Conservation (phyloP, 2,797 vertebrate species). For the Clarias fuscus region DNA sequence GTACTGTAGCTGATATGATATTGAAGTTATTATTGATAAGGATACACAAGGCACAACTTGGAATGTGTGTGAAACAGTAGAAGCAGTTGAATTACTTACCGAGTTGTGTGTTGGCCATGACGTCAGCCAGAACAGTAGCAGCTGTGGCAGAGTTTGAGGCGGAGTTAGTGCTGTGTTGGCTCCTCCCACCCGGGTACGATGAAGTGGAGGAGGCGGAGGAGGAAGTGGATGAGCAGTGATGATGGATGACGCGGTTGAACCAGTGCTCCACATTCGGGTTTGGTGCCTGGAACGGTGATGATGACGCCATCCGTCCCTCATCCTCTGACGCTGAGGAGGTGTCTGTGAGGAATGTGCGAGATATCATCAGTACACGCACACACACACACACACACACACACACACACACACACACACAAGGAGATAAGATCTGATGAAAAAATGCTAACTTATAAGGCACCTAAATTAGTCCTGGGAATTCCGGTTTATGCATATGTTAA, state of each 20-base stretch:
- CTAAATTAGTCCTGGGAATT: not conserved
- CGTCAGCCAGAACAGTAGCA: conserved; percentile 82
- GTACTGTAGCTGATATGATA: not conserved
- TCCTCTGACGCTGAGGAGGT: conserved; percentile 98
- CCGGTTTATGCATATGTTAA: not conserved
- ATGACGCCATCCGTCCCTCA: conserved; percentile 88
- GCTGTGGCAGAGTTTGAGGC: conserved; percentile 79
- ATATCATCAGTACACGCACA: conserved; percentile 45
- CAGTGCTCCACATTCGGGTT: conserved; percentile 89
- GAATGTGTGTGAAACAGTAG: not conserved
- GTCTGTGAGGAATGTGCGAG: conserved; percentile 84
- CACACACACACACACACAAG: not conserved
- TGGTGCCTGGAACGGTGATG: conserved; percentile 86
- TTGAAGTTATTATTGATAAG: not conserved
- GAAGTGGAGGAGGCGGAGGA: conserved; percentile 97
- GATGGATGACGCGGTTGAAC: conserved; percentile 90
- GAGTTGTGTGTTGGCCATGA: conserved; percentile 88
- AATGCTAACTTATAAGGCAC: not conserved
- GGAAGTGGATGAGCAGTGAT: conserved; percentile 91
- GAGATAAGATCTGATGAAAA: not conserved
- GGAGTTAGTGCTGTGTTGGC: conserved; percentile 68
- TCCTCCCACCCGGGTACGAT: conserved; percentile 92
- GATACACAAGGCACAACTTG: not conserved
- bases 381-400: conserved; percentile 17
- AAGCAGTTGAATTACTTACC: conserved; percentile 79